These are phyloP conservation scores for Phylloscopus trochilus DNA, from an alignment of 2,113 vertebrate genomes.

Conservation along the genomic window DNA sequence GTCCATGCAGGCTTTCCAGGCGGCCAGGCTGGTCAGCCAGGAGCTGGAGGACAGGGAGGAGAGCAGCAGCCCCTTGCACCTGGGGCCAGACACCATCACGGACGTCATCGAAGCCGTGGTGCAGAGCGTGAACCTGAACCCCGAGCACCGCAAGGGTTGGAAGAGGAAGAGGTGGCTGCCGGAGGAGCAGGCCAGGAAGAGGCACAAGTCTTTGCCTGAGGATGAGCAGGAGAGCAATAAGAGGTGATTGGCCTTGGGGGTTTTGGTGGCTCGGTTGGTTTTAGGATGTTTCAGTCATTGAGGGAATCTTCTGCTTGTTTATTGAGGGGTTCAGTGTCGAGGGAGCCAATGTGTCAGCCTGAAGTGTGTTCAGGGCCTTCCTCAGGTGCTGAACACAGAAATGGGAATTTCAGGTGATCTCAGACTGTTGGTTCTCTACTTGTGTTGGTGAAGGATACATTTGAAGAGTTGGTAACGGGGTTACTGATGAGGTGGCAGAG, in stretches of 20 bases:
- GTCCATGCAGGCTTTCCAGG: slow-evolving; percentile 71
- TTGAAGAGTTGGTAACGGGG: not conserved
- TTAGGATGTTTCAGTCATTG: accelerated
- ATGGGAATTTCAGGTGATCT: not conserved
- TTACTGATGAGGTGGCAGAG: not conserved
- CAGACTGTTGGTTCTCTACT: not conserved
- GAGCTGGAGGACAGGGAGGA: slow-evolving; percentile 43
- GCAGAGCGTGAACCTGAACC: slow-evolving; percentile 75
- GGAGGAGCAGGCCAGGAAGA: slow-evolving; percentile 70
- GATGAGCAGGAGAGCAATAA: slow-evolving; percentile 69
- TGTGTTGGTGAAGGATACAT: not conserved
- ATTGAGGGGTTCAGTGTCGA: not conserved
- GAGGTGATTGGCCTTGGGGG: slow-evolving; percentile 45
- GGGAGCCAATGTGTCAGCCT: not conserved
- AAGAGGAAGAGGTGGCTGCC: slow-evolving; percentile 84
- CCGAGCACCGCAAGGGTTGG: slow-evolving; percentile 80
- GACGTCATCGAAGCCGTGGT: slow-evolving; percentile 84
- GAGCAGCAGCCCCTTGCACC: slow-evolving; percentile 47
- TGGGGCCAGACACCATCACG: slow-evolving; percentile 68
- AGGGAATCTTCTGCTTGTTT: not conserved
- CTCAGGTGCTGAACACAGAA: not conserved
- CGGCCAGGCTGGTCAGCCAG: slow-evolving; percentile 44
- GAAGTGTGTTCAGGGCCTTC: not conserved
- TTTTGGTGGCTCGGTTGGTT: not conserved
- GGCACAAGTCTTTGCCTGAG: slow-evolving; percentile 60